Conservation (phyloP, 2,113 vertebrate species). For the Lonchura striata region DNA sequence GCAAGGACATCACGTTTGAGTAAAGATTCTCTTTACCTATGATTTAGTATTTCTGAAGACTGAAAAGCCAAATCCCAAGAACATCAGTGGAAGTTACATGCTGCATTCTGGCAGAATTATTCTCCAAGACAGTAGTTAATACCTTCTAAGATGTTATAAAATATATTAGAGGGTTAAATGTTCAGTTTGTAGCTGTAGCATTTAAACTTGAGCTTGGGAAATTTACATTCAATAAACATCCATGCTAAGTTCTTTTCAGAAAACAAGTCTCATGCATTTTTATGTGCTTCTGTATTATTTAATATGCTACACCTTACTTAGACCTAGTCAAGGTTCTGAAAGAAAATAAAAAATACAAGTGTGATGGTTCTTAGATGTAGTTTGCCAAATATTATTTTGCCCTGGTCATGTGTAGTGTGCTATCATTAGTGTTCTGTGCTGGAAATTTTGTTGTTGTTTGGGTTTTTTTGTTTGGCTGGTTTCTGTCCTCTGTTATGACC, state of each 20-base stretch:
- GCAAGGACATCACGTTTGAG: neutral
- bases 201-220: conserved; percentile 27
- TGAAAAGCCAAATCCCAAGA: neutral
- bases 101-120: neutral
- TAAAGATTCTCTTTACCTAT: neutral
- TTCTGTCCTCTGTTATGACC: conserved; percentile 72
- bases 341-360: conserved; percentile 45
- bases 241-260: conserved; percentile 27
- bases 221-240: conserved; percentile 55
- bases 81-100: neutral
- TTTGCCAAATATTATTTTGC: conserved; percentile 62
- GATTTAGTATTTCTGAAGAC: neutral
- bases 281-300: conserved; percentile 58
- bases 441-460: conserved; percentile 60
- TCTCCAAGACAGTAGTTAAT: neutral
- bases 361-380: conserved; percentile 5
- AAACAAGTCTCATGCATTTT: conserved; percentile 59
- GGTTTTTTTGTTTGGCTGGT: conserved; percentile 29
- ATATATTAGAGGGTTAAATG: conserved; percentile 26
- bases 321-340: conserved; percentile 39
- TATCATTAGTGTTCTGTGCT: conserved; percentile 54
- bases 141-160: neutral
- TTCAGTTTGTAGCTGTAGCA: neutral
- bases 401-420: conserved; percentile 25
- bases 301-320: conserved; percentile 55